Evolutionary conservation across 2,888 invertebrate genomes (phyloP).

Genomic region (Sceliomorpha sp.): DNA sequence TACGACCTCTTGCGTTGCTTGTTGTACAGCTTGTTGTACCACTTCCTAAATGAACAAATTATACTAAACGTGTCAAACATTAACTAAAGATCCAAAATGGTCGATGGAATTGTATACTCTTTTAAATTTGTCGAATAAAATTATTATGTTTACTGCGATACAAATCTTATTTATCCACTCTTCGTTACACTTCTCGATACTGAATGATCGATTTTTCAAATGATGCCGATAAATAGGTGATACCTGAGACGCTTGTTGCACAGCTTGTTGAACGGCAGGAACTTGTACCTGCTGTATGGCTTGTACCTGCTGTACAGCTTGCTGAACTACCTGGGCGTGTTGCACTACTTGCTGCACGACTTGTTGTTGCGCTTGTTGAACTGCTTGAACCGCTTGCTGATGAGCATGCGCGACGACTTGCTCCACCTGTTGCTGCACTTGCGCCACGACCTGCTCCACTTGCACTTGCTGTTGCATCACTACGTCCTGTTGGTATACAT

Average conservation of each 20-base stretch:
- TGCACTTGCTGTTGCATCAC: conserved; percentile 75
- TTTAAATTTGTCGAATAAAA: no score
- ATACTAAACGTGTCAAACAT: no score
- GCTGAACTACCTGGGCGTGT: conserved; percentile 77
- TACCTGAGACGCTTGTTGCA: conserved; percentile 71
- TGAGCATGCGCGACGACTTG: conserved; percentile 78
- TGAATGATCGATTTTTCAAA: no score
- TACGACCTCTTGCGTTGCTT: conserved; percentile 76
- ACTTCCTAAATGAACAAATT: no score
- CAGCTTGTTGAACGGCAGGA: conserved; percentile 74
- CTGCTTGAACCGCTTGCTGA: conserved; percentile 77
- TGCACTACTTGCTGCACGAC: conserved; percentile 78
- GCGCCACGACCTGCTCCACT: conserved; percentile 77
- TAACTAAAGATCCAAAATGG: no score
- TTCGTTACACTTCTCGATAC: no score
- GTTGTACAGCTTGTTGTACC: conserved; percentile 71
- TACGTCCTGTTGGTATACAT: conserved; percentile 67
- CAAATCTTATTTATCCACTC: no score
- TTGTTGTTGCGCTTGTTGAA: conserved; percentile 77
- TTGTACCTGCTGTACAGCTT: conserved; percentile 77
- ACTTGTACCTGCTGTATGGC: conserved; percentile 76
- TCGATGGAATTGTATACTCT: no score
- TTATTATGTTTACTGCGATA: no score
- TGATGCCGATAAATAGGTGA: no score
- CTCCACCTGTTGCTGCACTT: conserved; percentile 77